These are phyloP conservation scores for Artemia franciscana DNA, from an alignment of 1,140 invertebrate genomes.

Conservation along the genomic window DNA sequence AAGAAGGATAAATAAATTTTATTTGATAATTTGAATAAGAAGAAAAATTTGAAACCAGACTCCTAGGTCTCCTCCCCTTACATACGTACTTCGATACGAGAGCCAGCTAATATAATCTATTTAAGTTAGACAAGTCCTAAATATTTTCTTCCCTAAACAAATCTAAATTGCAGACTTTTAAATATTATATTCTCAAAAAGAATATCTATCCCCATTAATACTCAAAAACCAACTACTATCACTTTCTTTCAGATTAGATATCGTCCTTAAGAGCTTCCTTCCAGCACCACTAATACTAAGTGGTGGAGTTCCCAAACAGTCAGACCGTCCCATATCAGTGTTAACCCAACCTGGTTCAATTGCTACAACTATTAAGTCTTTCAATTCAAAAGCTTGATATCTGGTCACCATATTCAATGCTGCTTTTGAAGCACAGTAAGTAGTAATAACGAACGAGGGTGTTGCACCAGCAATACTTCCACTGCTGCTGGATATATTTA, in stretches of 20 bases:
- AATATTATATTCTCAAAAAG: background rate
- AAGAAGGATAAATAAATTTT: no score
- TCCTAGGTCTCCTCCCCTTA: no score
- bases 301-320: background rate
- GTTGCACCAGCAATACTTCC: background rate
- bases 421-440: background rate
- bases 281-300: background rate
- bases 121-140: no score
- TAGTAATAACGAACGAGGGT: background rate
- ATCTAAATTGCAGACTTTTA: no score
- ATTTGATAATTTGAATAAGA: no score
- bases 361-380: background rate
- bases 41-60: no score
- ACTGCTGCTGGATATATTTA: background rate
- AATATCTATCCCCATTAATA: background rate
- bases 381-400: background rate
- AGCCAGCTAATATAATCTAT: no score
- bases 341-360: background rate
- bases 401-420: background rate
- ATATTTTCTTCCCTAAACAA: no score
- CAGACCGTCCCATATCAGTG: background rate
- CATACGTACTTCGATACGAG: no score
- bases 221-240: background rate
- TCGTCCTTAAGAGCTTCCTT: background rate
- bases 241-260: background rate